Conservation (phyloP, 2,888 invertebrate genomes). For the Cerceris rybyensis region DNA sequence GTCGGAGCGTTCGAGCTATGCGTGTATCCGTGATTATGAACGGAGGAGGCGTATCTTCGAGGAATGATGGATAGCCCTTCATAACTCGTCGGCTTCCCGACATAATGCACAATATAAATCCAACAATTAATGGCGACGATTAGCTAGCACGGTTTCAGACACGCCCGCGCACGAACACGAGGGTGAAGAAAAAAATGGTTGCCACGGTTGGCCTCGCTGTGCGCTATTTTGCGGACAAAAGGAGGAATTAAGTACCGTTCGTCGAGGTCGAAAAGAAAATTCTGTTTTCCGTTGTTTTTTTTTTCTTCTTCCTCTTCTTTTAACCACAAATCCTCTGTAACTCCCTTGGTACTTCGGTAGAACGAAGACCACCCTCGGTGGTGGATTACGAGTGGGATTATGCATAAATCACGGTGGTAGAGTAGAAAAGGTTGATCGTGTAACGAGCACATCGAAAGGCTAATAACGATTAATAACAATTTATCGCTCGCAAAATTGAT, state of each 20-base stretch:
- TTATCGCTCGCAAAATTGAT: slow-evolving; percentile 55
- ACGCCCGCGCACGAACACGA: slow-evolving; percentile 13
- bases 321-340: not conserved
- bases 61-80: slow-evolving; percentile 60
- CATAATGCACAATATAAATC: slow-evolving; percentile 61
- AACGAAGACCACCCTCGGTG: slow-evolving; percentile 22
- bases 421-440: slow-evolving; percentile 26
- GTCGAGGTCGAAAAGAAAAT: slow-evolving; percentile 5
- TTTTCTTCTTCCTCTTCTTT: slow-evolving; percentile 3
- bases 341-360: not conserved
- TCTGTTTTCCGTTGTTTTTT: not conserved
- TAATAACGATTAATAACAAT: slow-evolving; percentile 58
- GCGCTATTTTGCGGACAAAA: slow-evolving; percentile 27
- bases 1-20: slow-evolving; percentile 36
- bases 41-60: slow-evolving; percentile 57
- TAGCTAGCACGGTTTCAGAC: slow-evolving; percentile 48
- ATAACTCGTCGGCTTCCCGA: slow-evolving; percentile 39
- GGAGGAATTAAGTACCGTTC: too few relatives aligned
- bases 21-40: slow-evolving; percentile 40
- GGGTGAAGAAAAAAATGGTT: slow-evolving; percentile 16
- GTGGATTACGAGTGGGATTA: slow-evolving; percentile 23
- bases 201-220: slow-evolving; percentile 6
- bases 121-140: slow-evolving; percentile 66
- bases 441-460: slow-evolving; percentile 33
- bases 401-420: slow-evolving; percentile 31